A percentile compares a stretch with the other conserved stretches of the same genome.
Conservation (phyloP, 2,888 invertebrate species). For the Diploptera punctata region DNA sequence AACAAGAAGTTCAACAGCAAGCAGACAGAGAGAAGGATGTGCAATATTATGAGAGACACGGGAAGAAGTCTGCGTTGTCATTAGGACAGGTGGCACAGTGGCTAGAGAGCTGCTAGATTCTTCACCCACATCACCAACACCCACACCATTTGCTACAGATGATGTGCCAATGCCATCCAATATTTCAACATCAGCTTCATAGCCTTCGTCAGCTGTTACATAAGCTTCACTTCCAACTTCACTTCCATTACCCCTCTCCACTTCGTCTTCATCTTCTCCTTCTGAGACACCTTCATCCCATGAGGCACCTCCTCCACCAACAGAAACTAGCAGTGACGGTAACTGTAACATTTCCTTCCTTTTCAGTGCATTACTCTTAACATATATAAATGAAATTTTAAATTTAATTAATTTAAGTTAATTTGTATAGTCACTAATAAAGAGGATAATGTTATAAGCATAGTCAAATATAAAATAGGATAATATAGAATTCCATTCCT, state of each 20-base stretch:
- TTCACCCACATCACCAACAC: neutral
- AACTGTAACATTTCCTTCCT: constrained; percentile 50
- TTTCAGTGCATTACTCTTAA: no score
- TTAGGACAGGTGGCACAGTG: neutral
- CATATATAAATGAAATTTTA: no score
- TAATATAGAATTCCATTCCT: no score
- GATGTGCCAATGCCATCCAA: constrained; percentile 49
- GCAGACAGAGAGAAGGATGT: constrained; percentile 65
- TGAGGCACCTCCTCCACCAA: constrained; percentile 47
- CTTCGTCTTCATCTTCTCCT: constrained; percentile 50
- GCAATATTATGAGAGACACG: constrained; percentile 54
- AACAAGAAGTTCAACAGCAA: constrained; percentile 59
- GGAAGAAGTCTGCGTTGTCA: neutral
- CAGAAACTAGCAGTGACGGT: constrained; percentile 55
- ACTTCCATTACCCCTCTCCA: constrained; percentile 34
- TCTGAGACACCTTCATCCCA: constrained; percentile 50
- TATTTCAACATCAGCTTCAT: constrained; percentile 69
- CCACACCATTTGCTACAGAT: neutral
- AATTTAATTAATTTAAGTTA: no score
- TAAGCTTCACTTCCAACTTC: constrained; percentile 51
- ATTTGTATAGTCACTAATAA: no score
- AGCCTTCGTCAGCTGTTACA: constrained; percentile 65
- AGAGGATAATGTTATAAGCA: no score
- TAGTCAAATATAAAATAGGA: no score
- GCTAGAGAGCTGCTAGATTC: constrained; percentile 19